A percentile compares a stretch with the other conserved stretches of the same genome.
These are phyloP conservation scores for Pithecia hirsuta DNA, from an alignment of 2,797 vertebrate species.

Conservation along the genomic window DNA sequence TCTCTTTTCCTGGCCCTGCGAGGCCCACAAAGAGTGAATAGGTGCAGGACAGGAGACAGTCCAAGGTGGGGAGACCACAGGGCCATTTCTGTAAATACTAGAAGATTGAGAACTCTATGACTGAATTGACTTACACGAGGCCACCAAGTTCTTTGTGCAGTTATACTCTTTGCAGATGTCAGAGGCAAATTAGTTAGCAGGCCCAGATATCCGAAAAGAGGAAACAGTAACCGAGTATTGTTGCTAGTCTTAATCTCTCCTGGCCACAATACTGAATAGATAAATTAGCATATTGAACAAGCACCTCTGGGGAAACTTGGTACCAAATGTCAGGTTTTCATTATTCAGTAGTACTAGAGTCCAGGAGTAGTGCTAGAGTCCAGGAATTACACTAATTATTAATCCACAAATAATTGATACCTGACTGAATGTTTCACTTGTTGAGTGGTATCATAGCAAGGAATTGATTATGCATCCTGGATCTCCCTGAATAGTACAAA, in stretches of 20 bases:
- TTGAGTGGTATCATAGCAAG: not conserved
- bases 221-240: not conserved
- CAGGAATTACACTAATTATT: not conserved
- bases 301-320: not conserved
- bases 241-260: not conserved
- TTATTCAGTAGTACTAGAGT: not conserved
- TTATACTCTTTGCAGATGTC: not conserved
- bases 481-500: not conserved
- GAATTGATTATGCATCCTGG: not conserved
- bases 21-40: not conserved
- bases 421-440: not conserved
- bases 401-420: slow-evolving; percentile 15
- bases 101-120: not conserved
- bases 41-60: not conserved
- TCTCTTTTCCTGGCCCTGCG: not conserved
- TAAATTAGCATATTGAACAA: not conserved
- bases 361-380: not conserved
- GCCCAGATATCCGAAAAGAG: not conserved
- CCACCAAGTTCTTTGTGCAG: not conserved
- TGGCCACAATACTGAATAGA: not conserved
- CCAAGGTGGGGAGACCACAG: not conserved
- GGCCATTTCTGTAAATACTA: not conserved
- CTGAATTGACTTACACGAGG: not conserved
- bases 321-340: not conserved
- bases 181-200: not conserved